phyloP scores from a whole-genome alignment of 2,888 invertebrate species.

The Frankliniella fusca region DNA sequence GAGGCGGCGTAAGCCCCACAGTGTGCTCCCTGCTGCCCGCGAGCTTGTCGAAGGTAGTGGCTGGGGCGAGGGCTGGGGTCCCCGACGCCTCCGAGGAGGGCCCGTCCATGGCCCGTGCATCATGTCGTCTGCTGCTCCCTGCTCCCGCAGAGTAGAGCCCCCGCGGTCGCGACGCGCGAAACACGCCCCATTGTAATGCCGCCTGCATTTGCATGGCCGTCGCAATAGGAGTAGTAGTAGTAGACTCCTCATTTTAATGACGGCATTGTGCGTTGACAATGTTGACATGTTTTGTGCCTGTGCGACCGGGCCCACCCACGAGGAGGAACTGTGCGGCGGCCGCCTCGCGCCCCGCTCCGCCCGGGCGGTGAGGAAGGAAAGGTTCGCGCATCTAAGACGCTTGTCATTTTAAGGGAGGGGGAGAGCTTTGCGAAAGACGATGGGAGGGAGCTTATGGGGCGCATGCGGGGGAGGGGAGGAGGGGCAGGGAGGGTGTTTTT shows the following conservation, averaged over 20 bases:
- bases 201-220: conserved; percentile 1
- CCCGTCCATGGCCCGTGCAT: too few species aligned
- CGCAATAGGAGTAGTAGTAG: conserved; percentile 2
- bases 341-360: too few species aligned
- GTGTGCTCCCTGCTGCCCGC: not conserved
- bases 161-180: not conserved
- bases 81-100: not conserved
- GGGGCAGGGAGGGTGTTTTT: too few species aligned
- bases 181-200: not conserved
- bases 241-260: conserved; percentile 11
- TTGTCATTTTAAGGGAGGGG: too few species aligned
- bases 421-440: too few species aligned
- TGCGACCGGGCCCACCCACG: not conserved
- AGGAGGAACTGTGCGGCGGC: not conserved
- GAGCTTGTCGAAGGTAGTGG: not conserved
- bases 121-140: not conserved
- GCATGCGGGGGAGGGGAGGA: too few species aligned
- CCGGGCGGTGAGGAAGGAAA: not conserved
- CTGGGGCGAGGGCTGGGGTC: not conserved
- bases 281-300: not conserved
- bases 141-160: not conserved
- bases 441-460: too few species aligned
- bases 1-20: too few species aligned
- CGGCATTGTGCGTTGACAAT: conserved; percentile 1
- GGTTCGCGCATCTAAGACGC: too few species aligned